Evolutionary conservation across 2,888 invertebrate genomes (phyloP).

Genomic region (Isoperla grammatica): DNA sequence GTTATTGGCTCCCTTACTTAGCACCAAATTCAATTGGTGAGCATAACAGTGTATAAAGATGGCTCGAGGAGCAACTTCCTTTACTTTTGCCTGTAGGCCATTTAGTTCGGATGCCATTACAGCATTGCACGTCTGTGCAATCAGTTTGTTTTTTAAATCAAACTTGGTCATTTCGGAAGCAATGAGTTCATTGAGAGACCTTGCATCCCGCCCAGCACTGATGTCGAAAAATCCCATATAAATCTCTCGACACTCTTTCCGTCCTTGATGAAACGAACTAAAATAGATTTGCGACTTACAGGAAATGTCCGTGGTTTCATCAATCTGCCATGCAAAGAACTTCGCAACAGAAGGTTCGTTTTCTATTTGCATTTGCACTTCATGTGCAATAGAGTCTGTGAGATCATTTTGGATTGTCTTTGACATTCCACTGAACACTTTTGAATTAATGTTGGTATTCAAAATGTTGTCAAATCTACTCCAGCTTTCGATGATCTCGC

Average conservation of each 20-base stretch:
- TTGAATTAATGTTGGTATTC: background rate
- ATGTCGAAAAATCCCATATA: conserved; percentile 14
- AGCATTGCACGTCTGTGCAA: conserved; percentile 26
- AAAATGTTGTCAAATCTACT: conserved; percentile 10
- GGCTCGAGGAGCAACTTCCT: conserved; percentile 6
- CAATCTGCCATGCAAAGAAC: conserved; percentile 1
- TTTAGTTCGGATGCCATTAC: conserved; percentile 22
- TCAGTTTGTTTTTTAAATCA: conserved; percentile 20
- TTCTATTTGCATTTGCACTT: background rate
- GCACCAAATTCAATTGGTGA: conserved; percentile 31
- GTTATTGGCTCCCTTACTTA: conserved; percentile 22
- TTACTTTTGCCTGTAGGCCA: conserved; percentile 23
- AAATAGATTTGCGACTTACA: conserved; percentile 2
- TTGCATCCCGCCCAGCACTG: conserved; percentile 3
- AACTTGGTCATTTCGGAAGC: background rate
- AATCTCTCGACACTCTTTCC: conserved; percentile 8
- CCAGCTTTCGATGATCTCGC: background rate
- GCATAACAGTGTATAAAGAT: conserved; percentile 27
- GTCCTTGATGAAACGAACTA: background rate
- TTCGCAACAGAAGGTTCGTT: background rate
- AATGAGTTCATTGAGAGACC: background rate
- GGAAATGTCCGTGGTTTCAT: conserved; percentile 4
- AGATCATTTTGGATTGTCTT: conserved; percentile 3
- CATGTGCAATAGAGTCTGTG: background rate
- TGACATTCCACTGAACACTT: background rate